phyloP scores from a whole-genome alignment of 2,797 vertebrate genomes.

The Lithobates sylvaticus region DNA sequence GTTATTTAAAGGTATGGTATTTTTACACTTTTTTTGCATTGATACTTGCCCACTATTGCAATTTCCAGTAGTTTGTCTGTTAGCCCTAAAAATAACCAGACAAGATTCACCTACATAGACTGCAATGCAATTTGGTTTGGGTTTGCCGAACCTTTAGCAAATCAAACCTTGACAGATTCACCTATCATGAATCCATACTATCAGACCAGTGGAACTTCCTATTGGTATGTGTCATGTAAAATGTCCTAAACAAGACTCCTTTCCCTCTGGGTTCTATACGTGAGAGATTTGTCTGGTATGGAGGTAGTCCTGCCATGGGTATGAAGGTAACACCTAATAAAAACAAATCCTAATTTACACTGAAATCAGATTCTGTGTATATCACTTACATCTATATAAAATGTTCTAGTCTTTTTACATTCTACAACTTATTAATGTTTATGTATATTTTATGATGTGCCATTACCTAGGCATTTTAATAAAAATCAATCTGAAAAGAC shows the following conservation, averaged over 20 bases:
- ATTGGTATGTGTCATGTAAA: not conserved
- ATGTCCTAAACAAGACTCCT: not conserved
- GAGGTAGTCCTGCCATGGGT: not conserved
- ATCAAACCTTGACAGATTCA: too few relatives aligned
- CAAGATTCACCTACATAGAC: too few relatives aligned
- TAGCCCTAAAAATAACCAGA: too few relatives aligned
- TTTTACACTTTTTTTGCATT: too few relatives aligned
- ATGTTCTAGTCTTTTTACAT: slow-evolving; percentile 32
- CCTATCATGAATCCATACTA: too few relatives aligned
- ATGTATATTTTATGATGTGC: slow-evolving; percentile 39
- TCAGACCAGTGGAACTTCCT: too few relatives aligned
- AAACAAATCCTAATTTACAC: not conserved
- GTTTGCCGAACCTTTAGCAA: too few relatives aligned
- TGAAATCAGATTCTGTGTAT: not conserved
- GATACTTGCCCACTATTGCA: too few relatives aligned
- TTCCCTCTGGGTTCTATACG: not conserved
- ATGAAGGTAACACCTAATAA: not conserved
- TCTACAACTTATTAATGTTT: slow-evolving; percentile 49
- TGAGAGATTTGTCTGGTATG: not conserved
- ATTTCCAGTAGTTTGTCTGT: too few relatives aligned
- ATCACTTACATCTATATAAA: slow-evolving; percentile 19
- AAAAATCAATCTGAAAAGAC: slow-evolving; percentile 39
- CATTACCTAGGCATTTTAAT: slow-evolving; percentile 47
- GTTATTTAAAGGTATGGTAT: too few relatives aligned
- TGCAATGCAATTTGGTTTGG: too few relatives aligned